phyloP scores from a whole-genome alignment of 2,888 invertebrate species.

The Thecocarcelia acutangulata region DNA sequence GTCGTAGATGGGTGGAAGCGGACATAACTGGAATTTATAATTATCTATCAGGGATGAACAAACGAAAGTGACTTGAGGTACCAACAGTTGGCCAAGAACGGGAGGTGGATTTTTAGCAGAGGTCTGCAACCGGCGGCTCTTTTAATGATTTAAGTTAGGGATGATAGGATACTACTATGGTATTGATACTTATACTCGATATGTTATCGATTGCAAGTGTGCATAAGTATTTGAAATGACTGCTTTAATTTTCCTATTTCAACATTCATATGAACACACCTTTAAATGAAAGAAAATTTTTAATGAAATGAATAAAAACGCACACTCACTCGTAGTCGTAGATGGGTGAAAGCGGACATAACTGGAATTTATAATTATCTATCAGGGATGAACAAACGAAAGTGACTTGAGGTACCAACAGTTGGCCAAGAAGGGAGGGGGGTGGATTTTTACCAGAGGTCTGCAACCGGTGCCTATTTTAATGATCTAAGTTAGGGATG shows the following conservation, averaged over 20 bases:
- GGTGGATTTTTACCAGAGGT: too few species aligned
- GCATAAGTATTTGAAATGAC: conserved; percentile 30
- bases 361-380: conserved; percentile 1
- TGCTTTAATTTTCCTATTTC: conserved; percentile 54
- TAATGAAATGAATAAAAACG: conserved; percentile 11
- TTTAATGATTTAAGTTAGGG: too few species aligned
- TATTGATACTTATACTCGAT: too few species aligned
- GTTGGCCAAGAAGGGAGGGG: too few species aligned
- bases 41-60: conserved; percentile 5
- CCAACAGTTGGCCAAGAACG: too few species aligned
- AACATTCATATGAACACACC: conserved; percentile 60
- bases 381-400: not conserved
- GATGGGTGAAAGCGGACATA: not conserved
- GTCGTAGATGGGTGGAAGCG: not conserved
- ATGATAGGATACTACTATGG: too few species aligned
- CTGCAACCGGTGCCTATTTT: too few species aligned
- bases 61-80: not conserved
- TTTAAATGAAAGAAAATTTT: conserved; percentile 43
- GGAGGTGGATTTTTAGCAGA: too few species aligned
- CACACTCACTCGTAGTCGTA: not conserved
- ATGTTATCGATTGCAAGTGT: too few species aligned
- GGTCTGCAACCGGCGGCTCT: too few species aligned
- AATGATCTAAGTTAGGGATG: too few species aligned
- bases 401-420: not conserved
- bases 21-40: not conserved